Conservation (phyloP, 2,113 vertebrate species). For the Oreochromis spilurus region DNA sequence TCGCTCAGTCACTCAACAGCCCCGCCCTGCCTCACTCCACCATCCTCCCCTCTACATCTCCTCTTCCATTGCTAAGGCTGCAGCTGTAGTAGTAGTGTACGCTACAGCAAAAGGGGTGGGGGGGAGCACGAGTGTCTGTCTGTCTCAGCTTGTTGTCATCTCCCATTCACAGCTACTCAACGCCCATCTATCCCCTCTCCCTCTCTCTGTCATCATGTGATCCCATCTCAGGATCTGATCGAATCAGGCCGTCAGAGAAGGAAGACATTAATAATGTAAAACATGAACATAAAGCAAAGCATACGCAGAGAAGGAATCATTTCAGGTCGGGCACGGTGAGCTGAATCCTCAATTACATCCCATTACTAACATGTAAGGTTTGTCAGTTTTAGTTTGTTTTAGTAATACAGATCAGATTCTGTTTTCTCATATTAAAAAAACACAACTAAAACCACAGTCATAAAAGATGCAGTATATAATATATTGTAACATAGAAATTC, state of each 20-base stretch:
- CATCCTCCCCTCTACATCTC: slow-evolving; percentile 18
- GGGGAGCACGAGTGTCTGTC: background rate
- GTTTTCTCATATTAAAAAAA: background rate
- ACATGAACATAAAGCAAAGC: background rate
- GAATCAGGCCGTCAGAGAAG: background rate
- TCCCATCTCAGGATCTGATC: background rate
- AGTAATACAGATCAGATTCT: background rate
- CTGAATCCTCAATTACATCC: background rate
- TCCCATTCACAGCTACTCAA: slow-evolving; percentile 10
- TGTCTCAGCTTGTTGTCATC: background rate
- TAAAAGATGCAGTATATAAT: background rate
- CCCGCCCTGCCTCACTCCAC: slow-evolving; percentile 50
- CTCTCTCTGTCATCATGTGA: background rate
- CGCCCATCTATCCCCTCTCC: background rate
- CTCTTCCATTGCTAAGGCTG: slow-evolving; percentile 30
- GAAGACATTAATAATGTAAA: slow-evolving; percentile 39
- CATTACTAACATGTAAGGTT: background rate
- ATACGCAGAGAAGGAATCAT: background rate
- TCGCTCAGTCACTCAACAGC: slow-evolving; percentile 35
- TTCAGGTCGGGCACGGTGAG: background rate
- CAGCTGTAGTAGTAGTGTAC: slow-evolving; percentile 20
- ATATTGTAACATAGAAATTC: background rate
- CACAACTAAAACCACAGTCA: background rate
- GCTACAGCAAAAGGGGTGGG: background rate
- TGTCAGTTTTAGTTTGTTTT: background rate